Evolutionary conservation across 1,140 invertebrate species (phyloP), one percentile per base, ranked within the genome.

Genomic region (Aradophagus sp.): DNA sequence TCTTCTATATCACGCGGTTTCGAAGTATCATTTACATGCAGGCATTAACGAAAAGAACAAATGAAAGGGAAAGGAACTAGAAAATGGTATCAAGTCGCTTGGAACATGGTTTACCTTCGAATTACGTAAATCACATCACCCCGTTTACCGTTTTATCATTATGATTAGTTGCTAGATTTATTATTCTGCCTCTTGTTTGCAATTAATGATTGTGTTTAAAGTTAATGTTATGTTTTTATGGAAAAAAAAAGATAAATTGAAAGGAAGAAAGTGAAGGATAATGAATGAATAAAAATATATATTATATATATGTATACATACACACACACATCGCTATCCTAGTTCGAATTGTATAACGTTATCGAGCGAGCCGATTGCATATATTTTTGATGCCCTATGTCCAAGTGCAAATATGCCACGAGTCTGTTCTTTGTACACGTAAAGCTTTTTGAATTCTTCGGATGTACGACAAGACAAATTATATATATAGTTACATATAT

Each of bases 361-460:
- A 68, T 72, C 63, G 68, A 72, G 58, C 63, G 56, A 67, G 62
- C 68, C 63, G 63, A 75, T 72, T 68, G 27, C 66, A 69, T 65
- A 69, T 68, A 73, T 73, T 73, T 73, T 73, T 68, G 71, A 73
- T 61, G 59, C 70, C 45, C 68, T 48, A 59, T 47, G 59, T 65
- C 68, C 63, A 63, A 73, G 52, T 68, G 70, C 63, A 62, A 67
- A 73, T 59, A 68, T 17, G 32, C 56, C 44, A 44, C 31, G 45
- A 63, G 58, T 68, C 52, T 59, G 63, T 55, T 63, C 47, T 68
- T 59, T 68, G 39, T 52, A 67, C 55, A 45, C 31, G 36, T 62
- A 72, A 62, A 52, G 50, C 56, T 66, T 72, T 72, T 72, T 72
- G 55, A 65, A 55, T 55, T 67, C 42, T 72, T 62, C 50, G 36